Percentiles rank a stretch among this genome's conserved stretches.
Conservation (phyloP, 2,797 vertebrate genomes). For the Galagoides demidoff region DNA sequence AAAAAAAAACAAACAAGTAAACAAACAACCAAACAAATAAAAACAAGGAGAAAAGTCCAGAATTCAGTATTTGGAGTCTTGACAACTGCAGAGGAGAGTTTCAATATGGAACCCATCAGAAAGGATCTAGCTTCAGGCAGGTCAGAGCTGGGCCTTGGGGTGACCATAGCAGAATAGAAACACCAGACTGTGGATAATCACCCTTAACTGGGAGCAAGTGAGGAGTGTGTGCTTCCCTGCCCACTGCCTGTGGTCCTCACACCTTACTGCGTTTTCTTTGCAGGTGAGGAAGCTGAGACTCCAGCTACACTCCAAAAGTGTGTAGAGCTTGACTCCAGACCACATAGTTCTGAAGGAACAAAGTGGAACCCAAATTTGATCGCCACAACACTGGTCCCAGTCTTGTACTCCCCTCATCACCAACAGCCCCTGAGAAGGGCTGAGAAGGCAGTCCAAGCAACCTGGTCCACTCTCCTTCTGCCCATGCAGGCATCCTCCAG, state of each 20-base stretch:
- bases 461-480: not conserved
- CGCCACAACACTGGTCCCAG: too few species aligned
- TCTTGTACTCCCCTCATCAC: not conserved
- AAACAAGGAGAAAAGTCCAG: not conserved
- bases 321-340: not conserved
- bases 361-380: not conserved
- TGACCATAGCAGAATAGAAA: not conserved
- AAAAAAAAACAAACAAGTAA: too few species aligned
- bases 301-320: not conserved
- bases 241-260: not conserved
- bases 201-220: not conserved
- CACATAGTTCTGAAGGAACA: not conserved
- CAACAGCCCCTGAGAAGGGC: not conserved
- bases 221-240: not conserved
- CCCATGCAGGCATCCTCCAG: not conserved
- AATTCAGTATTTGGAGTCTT: not conserved
- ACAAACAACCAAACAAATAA: too few species aligned
- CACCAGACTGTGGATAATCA: not conserved
- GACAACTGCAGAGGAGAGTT: not conserved
- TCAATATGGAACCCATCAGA: not conserved
- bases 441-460: not conserved
- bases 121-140: not conserved
- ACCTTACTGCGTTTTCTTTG: not conserved
- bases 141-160: not conserved
- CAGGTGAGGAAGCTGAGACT: not conserved